Conservation (phyloP, 2,888 invertebrate species). For the Resseliella maxima region DNA sequence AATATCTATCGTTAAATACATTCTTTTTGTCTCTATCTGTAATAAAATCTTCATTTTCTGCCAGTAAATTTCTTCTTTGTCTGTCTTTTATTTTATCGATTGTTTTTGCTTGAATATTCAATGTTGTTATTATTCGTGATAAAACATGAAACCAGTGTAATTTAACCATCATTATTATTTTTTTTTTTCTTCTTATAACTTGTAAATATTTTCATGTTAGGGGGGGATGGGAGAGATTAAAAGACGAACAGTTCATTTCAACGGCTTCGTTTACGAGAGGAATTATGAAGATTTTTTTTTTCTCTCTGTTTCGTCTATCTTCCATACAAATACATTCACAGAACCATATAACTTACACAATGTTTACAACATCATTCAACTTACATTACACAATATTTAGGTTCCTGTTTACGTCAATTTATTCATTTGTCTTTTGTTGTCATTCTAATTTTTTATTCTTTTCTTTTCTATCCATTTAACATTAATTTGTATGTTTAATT, state of each 20-base stretch:
- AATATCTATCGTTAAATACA: conserved; percentile 44
- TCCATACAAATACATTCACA: conserved; percentile 35
- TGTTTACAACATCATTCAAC: background rate
- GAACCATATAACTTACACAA: conserved; percentile 2
- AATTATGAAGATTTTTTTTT: background rate
- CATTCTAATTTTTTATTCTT: background rate
- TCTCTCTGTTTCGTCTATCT: background rate
- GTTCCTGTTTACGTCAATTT: background rate
- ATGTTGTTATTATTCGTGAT: background rate
- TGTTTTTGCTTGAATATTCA: background rate
- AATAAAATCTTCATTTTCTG: background rate
- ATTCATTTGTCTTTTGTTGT: background rate
- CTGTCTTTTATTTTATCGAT: background rate
- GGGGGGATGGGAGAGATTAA: background rate
- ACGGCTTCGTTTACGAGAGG: background rate
- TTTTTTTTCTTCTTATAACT: background rate
- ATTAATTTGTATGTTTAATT: conserved; percentile 11
- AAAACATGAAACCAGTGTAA: conserved; percentile 49
- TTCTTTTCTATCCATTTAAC: background rate
- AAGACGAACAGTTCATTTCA: conserved; percentile 1
- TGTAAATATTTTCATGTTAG: background rate
- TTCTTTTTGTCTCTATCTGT: background rate
- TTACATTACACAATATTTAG: conserved; percentile 20
- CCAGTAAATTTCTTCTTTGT: background rate
- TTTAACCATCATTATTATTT: background rate